Conservation (phyloP, 2,888 invertebrate species). For the Diogma glabrata region DNA sequence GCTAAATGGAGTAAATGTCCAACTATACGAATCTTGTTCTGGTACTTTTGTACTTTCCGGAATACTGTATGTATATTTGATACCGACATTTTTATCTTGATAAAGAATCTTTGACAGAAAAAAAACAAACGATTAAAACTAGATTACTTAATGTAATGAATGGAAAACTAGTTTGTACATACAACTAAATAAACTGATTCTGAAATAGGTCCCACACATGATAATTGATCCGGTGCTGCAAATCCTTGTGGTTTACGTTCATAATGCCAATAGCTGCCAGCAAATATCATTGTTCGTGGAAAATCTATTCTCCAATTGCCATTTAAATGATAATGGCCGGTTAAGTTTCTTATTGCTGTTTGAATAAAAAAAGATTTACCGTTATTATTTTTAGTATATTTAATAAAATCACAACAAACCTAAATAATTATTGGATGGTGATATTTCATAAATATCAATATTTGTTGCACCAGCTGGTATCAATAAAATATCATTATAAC, state of each 20-base stretch:
- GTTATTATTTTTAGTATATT: too few species aligned
- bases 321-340: constrained; percentile 81
- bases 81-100: constrained; percentile 73
- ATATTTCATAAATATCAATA: constrained; percentile 65
- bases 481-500: constrained; percentile 83
- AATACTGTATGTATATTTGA: constrained; percentile 82
- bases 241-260: constrained; percentile 70
- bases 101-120: too few species aligned
- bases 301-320: constrained; percentile 92
- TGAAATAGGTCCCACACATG: constrained; percentile 77
- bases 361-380: too few species aligned
- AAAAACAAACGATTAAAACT: too few species aligned
- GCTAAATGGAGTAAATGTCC: constrained; percentile 58
- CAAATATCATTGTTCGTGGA: constrained; percentile 65
- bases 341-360: constrained; percentile 74
- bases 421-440: constrained; percentile 75
- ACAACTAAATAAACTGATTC: constrained; percentile 72
- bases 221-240: constrained; percentile 72
- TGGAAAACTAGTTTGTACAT: too few species aligned
- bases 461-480: constrained; percentile 91
- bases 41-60: constrained; percentile 57
- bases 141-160: too few species aligned
- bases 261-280: constrained; percentile 80
- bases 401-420: too few species aligned
- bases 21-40: constrained; percentile 63